Percentiles rank a stretch among this genome's conserved stretches.
These are phyloP conservation scores for Lontra canadensis DNA, from an alignment of 2,113 vertebrate species.

Conservation along the genomic window DNA sequence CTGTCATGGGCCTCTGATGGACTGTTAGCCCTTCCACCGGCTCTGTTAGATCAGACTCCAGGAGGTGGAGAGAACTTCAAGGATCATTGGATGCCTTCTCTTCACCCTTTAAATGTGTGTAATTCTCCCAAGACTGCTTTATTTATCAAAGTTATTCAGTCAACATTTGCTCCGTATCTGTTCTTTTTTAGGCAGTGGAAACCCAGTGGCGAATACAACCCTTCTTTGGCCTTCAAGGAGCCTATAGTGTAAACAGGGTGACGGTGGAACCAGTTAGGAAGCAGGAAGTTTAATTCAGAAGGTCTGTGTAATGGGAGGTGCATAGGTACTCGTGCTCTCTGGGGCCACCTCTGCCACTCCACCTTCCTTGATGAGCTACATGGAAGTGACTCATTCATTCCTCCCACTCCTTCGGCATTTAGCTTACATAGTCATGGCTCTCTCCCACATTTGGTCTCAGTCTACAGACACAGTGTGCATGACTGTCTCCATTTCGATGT, in stretches of 20 bases:
- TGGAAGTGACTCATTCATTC: not conserved
- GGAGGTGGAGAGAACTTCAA: not conserved
- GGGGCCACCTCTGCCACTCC: not conserved
- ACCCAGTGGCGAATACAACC: not conserved
- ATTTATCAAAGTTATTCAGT: not conserved
- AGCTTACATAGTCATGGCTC: not conserved
- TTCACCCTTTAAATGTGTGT: not conserved
- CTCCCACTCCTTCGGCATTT: not conserved
- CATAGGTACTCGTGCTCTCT: not conserved
- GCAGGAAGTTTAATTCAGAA: not conserved
- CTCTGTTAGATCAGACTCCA: not conserved
- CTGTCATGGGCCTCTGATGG: not conserved
- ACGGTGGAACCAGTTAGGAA: not conserved
- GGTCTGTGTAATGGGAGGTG: not conserved
- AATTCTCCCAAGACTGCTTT: not conserved
- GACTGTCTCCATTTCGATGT: not conserved
- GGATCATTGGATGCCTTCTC: not conserved
- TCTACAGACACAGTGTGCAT: not conserved
- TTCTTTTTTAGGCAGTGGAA: not conserved
- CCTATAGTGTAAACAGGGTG: not conserved
- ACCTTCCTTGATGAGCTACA: not conserved
- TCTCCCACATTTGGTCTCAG: not conserved
- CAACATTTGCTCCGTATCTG: not conserved
- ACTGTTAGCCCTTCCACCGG: not conserved
- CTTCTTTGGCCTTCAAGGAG: not conserved